Percentiles rank a stretch among this genome's conserved stretches.
Conservation (phyloP, 2,888 invertebrate species). For the Chamaedrilus cognettii region DNA sequence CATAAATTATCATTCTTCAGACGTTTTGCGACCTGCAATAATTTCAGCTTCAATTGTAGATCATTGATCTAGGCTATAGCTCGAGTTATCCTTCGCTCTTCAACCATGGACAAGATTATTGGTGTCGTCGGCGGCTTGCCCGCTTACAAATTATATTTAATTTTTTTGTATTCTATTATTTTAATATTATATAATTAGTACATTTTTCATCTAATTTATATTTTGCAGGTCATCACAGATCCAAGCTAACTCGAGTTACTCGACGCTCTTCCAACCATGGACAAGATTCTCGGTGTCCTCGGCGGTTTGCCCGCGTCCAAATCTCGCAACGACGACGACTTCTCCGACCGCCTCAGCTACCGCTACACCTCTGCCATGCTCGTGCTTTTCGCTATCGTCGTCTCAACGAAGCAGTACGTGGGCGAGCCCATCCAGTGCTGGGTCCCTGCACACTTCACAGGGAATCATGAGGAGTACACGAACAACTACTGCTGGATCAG, state of each 20-base stretch:
- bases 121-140: constrained; percentile 38
- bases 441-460: constrained; percentile 42
- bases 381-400: constrained; percentile 38
- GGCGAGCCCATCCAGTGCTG: constrained; percentile 42
- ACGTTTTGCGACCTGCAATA: too few species aligned
- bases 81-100: too few species aligned
- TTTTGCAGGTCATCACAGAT: too few species aligned
- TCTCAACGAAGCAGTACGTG: constrained; percentile 40
- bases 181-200: too few species aligned
- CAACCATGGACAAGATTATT: constrained; percentile 39
- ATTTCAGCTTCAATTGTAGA: too few species aligned
- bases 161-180: too few species aligned
- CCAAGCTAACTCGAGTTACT: too few species aligned
- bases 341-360: constrained; percentile 36
- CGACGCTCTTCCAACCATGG: too few species aligned
- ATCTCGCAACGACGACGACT: constrained; percentile 39
- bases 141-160: constrained; percentile 28
- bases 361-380: constrained; percentile 37
- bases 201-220: too few species aligned
- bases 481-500: constrained; percentile 43
- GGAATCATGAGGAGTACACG: constrained; percentile 39
- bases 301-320: constrained; percentile 36
- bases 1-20: too few species aligned
- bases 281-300: constrained; percentile 39
- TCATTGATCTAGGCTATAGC: too few species aligned